Base-by-base conservation (phyloP, 2,797 vertebrate genomes). In the Delichon dasypus region DNA sequence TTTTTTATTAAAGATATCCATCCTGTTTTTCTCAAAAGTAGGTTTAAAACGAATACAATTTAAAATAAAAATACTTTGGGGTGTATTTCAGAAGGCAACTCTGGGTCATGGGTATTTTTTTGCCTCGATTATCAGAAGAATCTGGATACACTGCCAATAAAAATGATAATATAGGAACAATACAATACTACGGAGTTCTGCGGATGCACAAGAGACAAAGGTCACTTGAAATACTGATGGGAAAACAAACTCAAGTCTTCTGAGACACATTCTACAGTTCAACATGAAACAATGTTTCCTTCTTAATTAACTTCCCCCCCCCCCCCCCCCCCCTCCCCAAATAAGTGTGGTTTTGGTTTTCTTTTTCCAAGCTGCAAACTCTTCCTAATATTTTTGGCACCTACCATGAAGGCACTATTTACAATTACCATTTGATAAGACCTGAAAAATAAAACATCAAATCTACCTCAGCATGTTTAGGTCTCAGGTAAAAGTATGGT, bases 141-240 rank as follows among this genome's bases (percentile, higher is more conserved):
- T 97, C 94, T 96, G 93, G 90, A 96, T 95, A 94, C 26, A 17
- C 78, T 97, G 97, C 96, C 97, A 97, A 97, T 96, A 94, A 97
- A 97, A 98, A 97, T 5, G 74, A 92, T 96, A 97, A 96, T 97
- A 96, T 94, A 96, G 94, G 57, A 79, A 97, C 78, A 97, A 95
- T 95, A 98, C 94, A 98, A 98, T 97, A 93, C 95, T 91, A 89
- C 34, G 16, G 67, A 89, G 79, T 85, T 94, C 87, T 93, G 91
- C 78, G 77, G 97, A 98, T 97, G 89, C 92, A 94, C 42, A 89
- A 92, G 83, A 75, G 95, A 30, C 95, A 97, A 96, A 97, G 96
- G 95, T 95, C 96, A 88, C 53, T 95, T 93, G 85, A 97, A 98
- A 97, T 97, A 93, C 93, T 96, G 97, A 97, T 94, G 96, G 85